Conservation (phyloP, 2,797 vertebrate genomes). For the Margarornis squamiger region DNA sequence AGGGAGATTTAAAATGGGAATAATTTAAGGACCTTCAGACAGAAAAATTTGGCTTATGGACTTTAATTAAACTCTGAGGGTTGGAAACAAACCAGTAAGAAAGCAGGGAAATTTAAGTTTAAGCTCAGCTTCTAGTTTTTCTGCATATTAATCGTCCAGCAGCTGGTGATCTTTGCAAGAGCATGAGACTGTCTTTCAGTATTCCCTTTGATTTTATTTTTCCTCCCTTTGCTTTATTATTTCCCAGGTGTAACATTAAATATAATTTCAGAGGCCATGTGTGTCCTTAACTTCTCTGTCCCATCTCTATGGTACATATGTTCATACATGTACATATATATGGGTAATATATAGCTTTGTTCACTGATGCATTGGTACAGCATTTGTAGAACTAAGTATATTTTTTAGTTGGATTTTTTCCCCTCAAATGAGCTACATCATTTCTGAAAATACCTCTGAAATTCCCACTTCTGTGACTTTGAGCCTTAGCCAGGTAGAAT, state of each 20-base stretch:
- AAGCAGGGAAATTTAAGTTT: not conserved
- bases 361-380: not conserved
- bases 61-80: slow-evolving; percentile 41
- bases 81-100: slow-evolving; percentile 34
- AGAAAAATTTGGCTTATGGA: not conserved
- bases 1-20: not conserved
- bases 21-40: not conserved
- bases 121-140: slow-evolving; percentile 16
- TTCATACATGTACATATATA: not conserved
- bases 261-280: not conserved
- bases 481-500: slow-evolving; percentile 54
- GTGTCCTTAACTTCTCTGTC: not conserved
- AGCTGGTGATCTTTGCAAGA: slow-evolving; percentile 47
- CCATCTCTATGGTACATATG: not conserved
- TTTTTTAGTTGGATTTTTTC: not conserved
- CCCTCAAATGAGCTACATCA: not conserved
- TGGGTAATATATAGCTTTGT: not conserved
- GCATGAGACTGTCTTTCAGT: not conserved
- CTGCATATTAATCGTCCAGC: slow-evolving; percentile 28
- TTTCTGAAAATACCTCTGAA: slow-evolving; percentile 57
- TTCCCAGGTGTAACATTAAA: slow-evolving; percentile 16
- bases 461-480: slow-evolving; percentile 42
- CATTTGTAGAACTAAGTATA: not conserved
- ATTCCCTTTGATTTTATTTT: slow-evolving; percentile 38
- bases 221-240: not conserved